A percentile compares a stretch with the other conserved stretches of the same genome.
Conservation (phyloP, 2,797 vertebrate genomes). For the Notolepis coatsorum region DNA sequence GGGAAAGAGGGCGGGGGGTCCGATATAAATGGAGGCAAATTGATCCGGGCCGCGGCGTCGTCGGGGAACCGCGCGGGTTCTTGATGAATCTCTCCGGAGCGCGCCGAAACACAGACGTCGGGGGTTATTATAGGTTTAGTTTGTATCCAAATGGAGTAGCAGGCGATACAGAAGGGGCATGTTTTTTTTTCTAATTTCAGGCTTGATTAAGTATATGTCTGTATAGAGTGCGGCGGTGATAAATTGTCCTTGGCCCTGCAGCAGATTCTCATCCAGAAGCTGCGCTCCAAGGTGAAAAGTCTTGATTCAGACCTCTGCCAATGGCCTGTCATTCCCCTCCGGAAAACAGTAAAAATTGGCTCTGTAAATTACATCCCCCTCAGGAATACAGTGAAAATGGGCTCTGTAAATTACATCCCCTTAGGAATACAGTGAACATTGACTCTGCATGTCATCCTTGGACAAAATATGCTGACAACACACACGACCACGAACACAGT, state of each 20-base stretch:
- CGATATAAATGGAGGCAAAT: no score
- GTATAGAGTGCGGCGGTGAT: conserved; percentile 24
- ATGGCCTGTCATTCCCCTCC: conserved; percentile 61
- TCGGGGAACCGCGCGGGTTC: not conserved
- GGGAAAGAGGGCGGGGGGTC: no score
- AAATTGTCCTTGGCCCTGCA: conserved; percentile 27
- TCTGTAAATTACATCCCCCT: conserved; percentile 64
- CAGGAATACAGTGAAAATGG: conserved; percentile 45
- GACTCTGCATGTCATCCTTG: conserved; percentile 36
- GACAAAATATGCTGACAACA: conserved; percentile 70
- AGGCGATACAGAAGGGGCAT: conserved; percentile 20
- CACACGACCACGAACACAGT: conserved; percentile 43
- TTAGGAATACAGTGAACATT: conserved; percentile 46
- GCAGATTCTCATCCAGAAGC: conserved; percentile 37
- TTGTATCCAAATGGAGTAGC: conserved; percentile 13
- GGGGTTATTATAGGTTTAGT: no score
- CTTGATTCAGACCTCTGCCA: conserved; percentile 58
- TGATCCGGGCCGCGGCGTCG: not conserved
- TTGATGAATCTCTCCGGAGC: no score
- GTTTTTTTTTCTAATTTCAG: conserved; percentile 38
- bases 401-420: conserved; percentile 61
- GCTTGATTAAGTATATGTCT: conserved; percentile 26
- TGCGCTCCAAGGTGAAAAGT: conserved; percentile 59
- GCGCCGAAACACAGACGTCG: no score
- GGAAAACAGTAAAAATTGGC: conserved; percentile 50